These are phyloP conservation scores for Ellobium chinense DNA, from an alignment of 2,888 invertebrate species.

Conservation along the genomic window DNA sequence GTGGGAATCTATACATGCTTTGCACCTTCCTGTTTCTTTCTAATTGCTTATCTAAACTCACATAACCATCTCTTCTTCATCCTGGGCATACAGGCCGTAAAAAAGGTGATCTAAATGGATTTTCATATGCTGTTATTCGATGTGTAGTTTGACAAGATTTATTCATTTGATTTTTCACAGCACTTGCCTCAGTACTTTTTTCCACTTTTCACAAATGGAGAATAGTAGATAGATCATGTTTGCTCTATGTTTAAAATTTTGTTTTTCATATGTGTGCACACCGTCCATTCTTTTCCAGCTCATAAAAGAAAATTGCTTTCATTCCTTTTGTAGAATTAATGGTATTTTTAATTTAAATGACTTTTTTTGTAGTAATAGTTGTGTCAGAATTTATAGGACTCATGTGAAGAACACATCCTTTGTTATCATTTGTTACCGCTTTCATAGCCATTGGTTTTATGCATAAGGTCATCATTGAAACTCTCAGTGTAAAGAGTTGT, in stretches of 20 bases:
- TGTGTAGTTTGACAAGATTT: slow-evolving; percentile 35
- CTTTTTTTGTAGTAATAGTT: too few species aligned
- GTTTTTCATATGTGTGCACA: too few species aligned
- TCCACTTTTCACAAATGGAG: not conserved
- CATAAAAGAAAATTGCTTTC: not conserved
- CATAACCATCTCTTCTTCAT: slow-evolving; percentile 31
- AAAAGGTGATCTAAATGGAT: slow-evolving; percentile 53
- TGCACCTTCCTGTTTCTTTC: too few species aligned
- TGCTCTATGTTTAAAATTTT: not conserved
- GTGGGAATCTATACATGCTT: too few species aligned
- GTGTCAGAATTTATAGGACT: too few species aligned
- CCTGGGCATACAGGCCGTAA: slow-evolving; percentile 53
- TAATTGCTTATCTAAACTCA: not conserved
- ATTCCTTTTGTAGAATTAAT: too few species aligned
- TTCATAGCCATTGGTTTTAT: too few species aligned
- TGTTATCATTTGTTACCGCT: too few species aligned
- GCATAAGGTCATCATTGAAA: too few species aligned
- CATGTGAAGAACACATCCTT: too few species aligned
- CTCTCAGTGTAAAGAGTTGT: too few species aligned
- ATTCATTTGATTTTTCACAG: slow-evolving; percentile 19
- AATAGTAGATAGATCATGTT: not conserved
- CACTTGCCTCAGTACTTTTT: slow-evolving; percentile 13
- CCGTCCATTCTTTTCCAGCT: not conserved
- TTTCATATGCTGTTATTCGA: slow-evolving; percentile 21
- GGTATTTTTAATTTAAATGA: not conserved